These are phyloP conservation scores for Pampusana beccarii DNA, from an alignment of 2,113 vertebrate species.

Conservation along the genomic window DNA sequence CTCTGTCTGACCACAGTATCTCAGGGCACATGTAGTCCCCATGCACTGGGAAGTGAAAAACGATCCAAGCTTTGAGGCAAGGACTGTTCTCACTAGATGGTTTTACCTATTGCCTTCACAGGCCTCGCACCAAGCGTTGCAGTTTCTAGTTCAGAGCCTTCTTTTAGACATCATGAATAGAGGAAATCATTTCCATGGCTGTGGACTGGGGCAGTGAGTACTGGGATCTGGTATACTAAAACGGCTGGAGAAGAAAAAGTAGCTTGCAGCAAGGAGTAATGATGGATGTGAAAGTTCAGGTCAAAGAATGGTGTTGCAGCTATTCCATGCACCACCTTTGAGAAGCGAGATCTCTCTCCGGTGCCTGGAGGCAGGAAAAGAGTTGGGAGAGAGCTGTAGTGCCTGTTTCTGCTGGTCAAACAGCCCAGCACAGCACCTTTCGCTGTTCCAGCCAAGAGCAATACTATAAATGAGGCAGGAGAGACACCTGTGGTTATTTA, in stretches of 20 bases:
- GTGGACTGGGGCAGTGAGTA: neutral
- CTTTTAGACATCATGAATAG: neutral
- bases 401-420: neutral
- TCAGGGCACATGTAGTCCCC: neutral
- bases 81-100: neutral
- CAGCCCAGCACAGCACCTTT: neutral
- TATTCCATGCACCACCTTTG: neutral
- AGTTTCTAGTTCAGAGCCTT: neutral
- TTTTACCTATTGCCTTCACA: neutral
- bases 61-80: neutral
- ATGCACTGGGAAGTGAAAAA: neutral
- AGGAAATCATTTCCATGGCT: neutral
- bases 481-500: constrained; percentile 23
- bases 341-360: neutral
- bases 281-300: neutral
- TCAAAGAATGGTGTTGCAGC: neutral
- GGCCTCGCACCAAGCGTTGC: neutral
- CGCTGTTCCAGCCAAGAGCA: neutral
- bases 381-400: neutral
- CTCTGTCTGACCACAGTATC: accelerated
- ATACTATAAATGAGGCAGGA: neutral
- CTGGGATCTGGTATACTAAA: neutral
- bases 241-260: neutral
- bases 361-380: neutral
- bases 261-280: neutral